Percentiles rank a stretch among this genome's conserved stretches.
Conservation (phyloP, 2,797 vertebrate species). For the Semotilus atromaculatus region DNA sequence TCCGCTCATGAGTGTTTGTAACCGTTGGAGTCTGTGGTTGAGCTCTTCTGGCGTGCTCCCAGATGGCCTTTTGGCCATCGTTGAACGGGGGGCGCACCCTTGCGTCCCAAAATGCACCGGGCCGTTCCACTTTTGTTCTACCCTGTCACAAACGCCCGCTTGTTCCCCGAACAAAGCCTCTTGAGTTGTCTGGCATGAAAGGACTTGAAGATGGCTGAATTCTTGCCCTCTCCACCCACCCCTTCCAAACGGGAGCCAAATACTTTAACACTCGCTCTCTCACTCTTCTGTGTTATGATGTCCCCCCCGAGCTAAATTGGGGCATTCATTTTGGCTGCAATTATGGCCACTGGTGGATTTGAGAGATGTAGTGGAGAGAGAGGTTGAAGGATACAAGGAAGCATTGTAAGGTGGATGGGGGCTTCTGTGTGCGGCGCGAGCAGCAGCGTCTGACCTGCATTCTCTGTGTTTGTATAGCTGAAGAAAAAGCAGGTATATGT, state of each 20-base stretch:
- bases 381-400: conserved; percentile 34
- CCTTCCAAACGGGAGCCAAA: conserved; percentile 40
- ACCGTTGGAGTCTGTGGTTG: conserved; percentile 52
- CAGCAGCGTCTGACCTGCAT: conserved; percentile 43
- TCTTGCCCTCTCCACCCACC: conserved; percentile 53
- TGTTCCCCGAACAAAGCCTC: conserved; percentile 64
- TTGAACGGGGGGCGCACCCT: conserved; percentile 41
- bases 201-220: conserved; percentile 61
- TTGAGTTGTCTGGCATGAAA: conserved; percentile 67
- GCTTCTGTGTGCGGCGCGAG: conserved; percentile 2
- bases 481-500: conserved; percentile 99
- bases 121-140: conserved; percentile 67
- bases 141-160: conserved; percentile 63
- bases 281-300: conserved; percentile 42
- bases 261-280: conserved; percentile 53
- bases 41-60: conserved; percentile 49
- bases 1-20: conserved; percentile 34
- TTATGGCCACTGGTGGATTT: conserved; percentile 52
- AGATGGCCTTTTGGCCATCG: conserved; percentile 54
- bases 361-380: conserved; percentile 35
- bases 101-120: conserved; percentile 62
- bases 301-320: conserved; percentile 53
- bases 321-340: conserved; percentile 56
- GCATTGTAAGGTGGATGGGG: conserved; percentile 51
- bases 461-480: conserved; percentile 76